Evolutionary conservation across 2,797 vertebrate species (phyloP).

Genomic region (Propithecus perrieri): DNA sequence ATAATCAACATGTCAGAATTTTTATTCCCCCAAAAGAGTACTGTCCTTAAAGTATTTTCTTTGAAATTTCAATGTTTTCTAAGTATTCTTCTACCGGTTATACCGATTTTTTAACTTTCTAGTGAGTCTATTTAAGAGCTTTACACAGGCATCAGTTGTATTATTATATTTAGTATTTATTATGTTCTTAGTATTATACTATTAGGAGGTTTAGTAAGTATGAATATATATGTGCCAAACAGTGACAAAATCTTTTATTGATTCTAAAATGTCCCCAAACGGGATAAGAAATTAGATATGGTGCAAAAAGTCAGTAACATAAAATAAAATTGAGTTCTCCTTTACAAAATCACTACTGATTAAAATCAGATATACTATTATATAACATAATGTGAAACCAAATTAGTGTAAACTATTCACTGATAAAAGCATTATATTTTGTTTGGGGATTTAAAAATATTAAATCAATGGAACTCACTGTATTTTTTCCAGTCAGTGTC

Average conservation of each 20-base stretch:
- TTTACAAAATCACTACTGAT: constrained; percentile 4
- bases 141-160: not conserved
- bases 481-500: not conserved
- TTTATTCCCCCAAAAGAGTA: not conserved
- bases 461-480: not conserved
- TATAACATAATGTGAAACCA: not conserved
- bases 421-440: not conserved
- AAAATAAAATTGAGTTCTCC: not conserved
- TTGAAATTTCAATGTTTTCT: not conserved
- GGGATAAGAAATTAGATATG: not conserved
- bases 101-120: not conserved
- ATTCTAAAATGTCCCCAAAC: not conserved
- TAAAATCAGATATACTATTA: not conserved
- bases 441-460: not conserved
- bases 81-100: not conserved
- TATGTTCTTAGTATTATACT: not conserved
- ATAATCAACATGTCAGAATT: not conserved
- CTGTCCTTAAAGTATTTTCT: not conserved
- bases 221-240: not conserved
- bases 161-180: not conserved
- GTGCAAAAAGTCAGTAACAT: not conserved
- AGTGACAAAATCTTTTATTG: not conserved
- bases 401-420: not conserved
- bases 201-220: not conserved
- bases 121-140: not conserved